phyloP scores from a whole-genome alignment of 2,888 invertebrate species.

The Tigriopus californicus region DNA sequence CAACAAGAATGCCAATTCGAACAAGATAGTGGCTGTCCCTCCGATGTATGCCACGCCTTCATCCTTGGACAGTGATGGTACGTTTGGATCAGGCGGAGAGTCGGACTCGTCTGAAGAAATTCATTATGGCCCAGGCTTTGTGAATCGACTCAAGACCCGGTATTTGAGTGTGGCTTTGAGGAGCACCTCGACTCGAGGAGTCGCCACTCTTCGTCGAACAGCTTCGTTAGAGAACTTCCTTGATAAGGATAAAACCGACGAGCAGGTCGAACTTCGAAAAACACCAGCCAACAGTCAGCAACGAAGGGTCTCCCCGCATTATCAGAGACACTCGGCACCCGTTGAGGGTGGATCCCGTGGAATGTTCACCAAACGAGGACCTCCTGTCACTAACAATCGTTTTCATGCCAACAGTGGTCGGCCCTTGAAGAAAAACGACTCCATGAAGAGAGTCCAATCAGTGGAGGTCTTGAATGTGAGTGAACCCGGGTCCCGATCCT shows the following conservation, averaged over 20 bases:
- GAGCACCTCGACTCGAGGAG: slow-evolving; percentile 40
- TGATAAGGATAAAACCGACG: slow-evolving; percentile 38
- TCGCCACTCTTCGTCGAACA: slow-evolving; percentile 48
- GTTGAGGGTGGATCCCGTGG: slow-evolving; percentile 20
- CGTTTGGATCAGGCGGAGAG: neutral
- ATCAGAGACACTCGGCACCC: slow-evolving; percentile 21
- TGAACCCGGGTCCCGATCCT: neutral
- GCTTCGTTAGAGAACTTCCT: slow-evolving; percentile 65
- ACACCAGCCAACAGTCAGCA: neutral
- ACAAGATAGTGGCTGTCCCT: too few relatives aligned
- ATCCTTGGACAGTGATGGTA: neutral
- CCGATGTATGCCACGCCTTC: too few relatives aligned
- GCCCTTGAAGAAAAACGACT: slow-evolving; percentile 27
- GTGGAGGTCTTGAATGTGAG: slow-evolving; percentile 48
- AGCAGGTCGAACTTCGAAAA: neutral
- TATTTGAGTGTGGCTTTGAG: slow-evolving; percentile 65
- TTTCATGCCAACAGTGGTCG: neutral
- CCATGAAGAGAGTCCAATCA: slow-evolving; percentile 63
- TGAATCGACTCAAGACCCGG: slow-evolving; percentile 63
- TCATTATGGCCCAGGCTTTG: slow-evolving; percentile 77
- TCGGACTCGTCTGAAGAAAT: slow-evolving; percentile 50
- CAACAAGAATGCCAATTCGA: too few relatives aligned
- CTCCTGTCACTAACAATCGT: neutral
- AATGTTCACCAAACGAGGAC: neutral
- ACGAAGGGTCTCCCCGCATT: slow-evolving; percentile 21